Conservation (phyloP, 2,113 vertebrate species). For the Lasiurus cinereus region DNA sequence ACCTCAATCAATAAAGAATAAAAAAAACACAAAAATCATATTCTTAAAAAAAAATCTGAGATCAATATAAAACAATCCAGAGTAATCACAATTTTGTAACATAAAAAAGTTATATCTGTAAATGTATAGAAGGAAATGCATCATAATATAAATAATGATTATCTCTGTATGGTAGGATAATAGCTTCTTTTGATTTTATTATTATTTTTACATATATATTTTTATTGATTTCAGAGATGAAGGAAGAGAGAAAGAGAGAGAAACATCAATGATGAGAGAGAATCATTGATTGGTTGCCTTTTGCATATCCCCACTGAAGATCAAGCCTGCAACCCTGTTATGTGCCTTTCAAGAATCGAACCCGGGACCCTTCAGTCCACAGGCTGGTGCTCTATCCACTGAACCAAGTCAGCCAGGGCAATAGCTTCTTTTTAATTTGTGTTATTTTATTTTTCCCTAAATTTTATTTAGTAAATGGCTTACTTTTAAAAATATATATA, state of each 20-base stretch:
- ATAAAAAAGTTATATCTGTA: not conserved
- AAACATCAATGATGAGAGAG: too few species aligned
- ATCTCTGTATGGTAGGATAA: not conserved
- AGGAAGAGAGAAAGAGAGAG: too few species aligned
- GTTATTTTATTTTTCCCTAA: not conserved
- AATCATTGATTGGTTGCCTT: too few species aligned
- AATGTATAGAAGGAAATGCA: not conserved
- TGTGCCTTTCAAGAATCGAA: too few species aligned
- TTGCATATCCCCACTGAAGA: too few species aligned
- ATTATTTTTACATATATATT: not conserved
- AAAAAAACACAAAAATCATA: too few species aligned
- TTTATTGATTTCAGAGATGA: too few species aligned
- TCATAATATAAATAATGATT: conserved; percentile 22
- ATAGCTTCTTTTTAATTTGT: not conserved
- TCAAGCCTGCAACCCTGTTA: too few species aligned
- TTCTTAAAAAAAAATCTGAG: not conserved
- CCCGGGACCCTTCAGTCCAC: too few species aligned
- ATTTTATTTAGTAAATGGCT: conserved; percentile 24
- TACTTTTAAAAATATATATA: not conserved
- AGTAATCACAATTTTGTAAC: conserved; percentile 28
- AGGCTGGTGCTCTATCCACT: too few species aligned
- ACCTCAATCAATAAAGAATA: too few species aligned
- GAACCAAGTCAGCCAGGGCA: too few species aligned
- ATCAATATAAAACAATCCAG: not conserved
- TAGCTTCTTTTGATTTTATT: conserved; percentile 11